Percentiles rank a stretch among this genome's conserved stretches.
phyloP scores from a whole-genome alignment of 1,140 invertebrate species.

The Drosophila eugracilis region DNA sequence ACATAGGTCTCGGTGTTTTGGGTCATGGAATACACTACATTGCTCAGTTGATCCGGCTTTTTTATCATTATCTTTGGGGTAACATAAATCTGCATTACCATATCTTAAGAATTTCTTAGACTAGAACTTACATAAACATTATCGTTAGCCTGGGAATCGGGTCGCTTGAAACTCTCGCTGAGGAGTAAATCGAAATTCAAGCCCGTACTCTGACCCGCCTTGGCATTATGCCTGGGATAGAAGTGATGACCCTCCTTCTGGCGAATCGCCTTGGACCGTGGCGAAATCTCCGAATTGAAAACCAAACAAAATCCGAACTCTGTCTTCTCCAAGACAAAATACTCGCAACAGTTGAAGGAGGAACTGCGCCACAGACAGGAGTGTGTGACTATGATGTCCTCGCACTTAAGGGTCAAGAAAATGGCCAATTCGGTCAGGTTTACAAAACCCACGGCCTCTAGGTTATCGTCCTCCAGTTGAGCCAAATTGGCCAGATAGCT shows the following conservation, averaged over 20 bases:
- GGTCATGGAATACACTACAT: conserved; percentile 63
- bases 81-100: background rate
- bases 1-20: conserved; percentile 73
- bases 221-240: conserved; percentile 71
- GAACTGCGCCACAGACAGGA: conserved; percentile 60
- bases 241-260: conserved; percentile 34
- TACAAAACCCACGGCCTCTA: conserved; percentile 59
- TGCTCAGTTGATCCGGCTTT: conserved; percentile 58
- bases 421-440: conserved; percentile 41
- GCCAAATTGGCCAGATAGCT: conserved; percentile 23
- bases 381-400: conserved; percentile 49
- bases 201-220: conserved; percentile 63
- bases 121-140: conserved; percentile 52
- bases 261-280: conserved; percentile 27
- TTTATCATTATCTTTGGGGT: conserved; percentile 70
- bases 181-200: conserved; percentile 58
- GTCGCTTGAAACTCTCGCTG: conserved; percentile 53
- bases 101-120: background rate
- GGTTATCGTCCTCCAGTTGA: conserved; percentile 65
- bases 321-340: conserved; percentile 65
- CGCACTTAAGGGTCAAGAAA: conserved; percentile 48
- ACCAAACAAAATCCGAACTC: conserved; percentile 68
- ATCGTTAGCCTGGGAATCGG: conserved; percentile 50
- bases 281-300: conserved; percentile 67
- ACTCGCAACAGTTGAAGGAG: conserved; percentile 68